A percentile compares a stretch with the other conserved stretches of the same genome.
These are phyloP conservation scores for Mormyrus lacerda DNA, from an alignment of 2,113 vertebrate genomes.

Conservation along the genomic window DNA sequence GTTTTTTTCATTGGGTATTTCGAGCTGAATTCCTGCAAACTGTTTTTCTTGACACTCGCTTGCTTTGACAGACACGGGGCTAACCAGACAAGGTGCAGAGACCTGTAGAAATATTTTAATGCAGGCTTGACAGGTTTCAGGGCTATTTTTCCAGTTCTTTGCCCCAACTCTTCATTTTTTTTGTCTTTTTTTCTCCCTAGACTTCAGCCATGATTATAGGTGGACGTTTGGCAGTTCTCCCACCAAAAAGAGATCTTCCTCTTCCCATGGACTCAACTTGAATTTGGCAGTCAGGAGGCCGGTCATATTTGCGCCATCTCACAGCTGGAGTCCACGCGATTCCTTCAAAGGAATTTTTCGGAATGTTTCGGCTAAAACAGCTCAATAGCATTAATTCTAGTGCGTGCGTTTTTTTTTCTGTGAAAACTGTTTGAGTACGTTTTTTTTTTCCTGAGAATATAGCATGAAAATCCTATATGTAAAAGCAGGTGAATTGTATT, in stretches of 20 bases:
- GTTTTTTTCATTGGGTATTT: constrained; percentile 62
- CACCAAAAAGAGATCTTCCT: not conserved
- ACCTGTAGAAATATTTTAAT: not conserved
- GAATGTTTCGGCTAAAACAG: not conserved
- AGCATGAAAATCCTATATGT: not conserved
- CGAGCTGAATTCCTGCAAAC: constrained; percentile 54
- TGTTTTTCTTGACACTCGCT: constrained; percentile 38
- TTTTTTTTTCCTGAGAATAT: not conserved
- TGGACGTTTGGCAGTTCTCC: constrained; percentile 35
- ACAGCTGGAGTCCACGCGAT: not conserved
- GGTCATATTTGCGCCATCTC: not conserved
- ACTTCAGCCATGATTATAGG: constrained; percentile 69
- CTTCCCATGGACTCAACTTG: not conserved
- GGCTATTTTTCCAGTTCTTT: constrained; percentile 5
- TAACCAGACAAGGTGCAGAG: not conserved
- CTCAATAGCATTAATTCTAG: not conserved
- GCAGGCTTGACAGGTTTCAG: not conserved
- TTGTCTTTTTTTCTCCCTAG: constrained; percentile 41
- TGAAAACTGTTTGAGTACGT: not conserved
- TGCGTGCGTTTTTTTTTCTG: too few relatives aligned
- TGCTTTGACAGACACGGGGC: not conserved
- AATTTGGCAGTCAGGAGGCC: not conserved
- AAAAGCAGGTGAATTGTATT: not conserved
- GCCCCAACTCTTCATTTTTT: not conserved
- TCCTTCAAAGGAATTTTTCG: not conserved